These are phyloP conservation scores for Aplysina aerophoba DNA, from an alignment of 37 sponge, comb jelly and placozoan genomes.

Conservation along the genomic window DNA sequence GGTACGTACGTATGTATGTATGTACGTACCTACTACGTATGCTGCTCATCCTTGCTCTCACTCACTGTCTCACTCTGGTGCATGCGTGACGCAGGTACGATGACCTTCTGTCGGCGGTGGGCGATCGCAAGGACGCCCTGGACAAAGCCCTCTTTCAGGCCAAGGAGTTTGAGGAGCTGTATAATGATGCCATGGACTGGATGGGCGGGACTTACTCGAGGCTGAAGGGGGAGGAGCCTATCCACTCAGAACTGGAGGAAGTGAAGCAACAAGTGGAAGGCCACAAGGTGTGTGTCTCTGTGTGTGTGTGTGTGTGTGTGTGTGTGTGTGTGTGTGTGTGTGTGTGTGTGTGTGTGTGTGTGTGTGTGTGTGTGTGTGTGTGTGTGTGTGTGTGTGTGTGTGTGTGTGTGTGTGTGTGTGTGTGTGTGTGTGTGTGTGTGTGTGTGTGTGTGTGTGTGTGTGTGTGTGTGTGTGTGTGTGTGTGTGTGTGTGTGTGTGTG, in stretches of 20 bases:
- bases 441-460: neutral
- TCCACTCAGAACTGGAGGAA: slow-evolving; percentile 66
- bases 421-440: neutral
- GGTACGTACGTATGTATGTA: neutral
- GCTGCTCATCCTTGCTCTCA: neutral
- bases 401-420: neutral
- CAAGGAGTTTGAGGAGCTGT: slow-evolving; percentile 62
- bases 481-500: neutral
- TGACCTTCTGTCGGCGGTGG: slow-evolving; percentile 15
- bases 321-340: slow-evolving; percentile 9
- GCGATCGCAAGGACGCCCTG: slow-evolving; percentile 47
- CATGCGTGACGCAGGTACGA: neutral
- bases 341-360: neutral
- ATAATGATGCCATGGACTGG: slow-evolving; percentile 22
- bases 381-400: too few relatives aligned
- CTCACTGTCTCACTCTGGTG: neutral
- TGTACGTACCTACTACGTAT: neutral
- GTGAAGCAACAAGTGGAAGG: slow-evolving; percentile 76
- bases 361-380: too few relatives aligned
- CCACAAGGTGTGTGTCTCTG: slow-evolving; percentile 58
- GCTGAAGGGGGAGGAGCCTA: slow-evolving; percentile 52
- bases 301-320: slow-evolving; percentile 6
- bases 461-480: slow-evolving; percentile 3
- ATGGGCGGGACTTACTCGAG: slow-evolving; percentile 42
- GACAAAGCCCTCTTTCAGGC: slow-evolving; percentile 47